Base-by-base conservation (phyloP, 2,797 vertebrate genomes). In the Gadopsis bispinosus region DNA sequence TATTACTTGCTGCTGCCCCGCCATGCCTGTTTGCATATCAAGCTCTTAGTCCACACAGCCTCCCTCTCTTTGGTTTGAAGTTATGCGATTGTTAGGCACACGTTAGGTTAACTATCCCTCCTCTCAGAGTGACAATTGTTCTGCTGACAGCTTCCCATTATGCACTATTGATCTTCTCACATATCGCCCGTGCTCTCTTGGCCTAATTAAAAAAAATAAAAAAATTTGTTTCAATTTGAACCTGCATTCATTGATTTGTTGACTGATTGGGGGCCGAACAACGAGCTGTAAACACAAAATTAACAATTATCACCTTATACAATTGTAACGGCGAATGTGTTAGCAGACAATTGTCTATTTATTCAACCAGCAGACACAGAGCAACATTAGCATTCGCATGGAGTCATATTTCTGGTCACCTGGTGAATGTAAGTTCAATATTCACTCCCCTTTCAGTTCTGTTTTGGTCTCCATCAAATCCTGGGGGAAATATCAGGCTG, bases 11-110 rank as follows among this genome's bases (percentile, higher is more conserved):
- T 90, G 89, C 91, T 88, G 91, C 88, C 88, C 84, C 58, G 88
- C 87, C 83, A 91, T 83, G 85, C 89, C 78, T 87, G 91, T 95
- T 94, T 95, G 90, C 94, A 96, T 94, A 94, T 94, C 91, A 92
- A 92, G 81, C 87, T 86, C 61, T 76, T 37, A 80, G 87, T 88
- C 86, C 75, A 79, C 74, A 70, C 69, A 72, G 75, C 80, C 81
- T 88, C 71, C 78, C 70, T 79, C 77, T 83, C 83, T 90, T 88
- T 84, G 90, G 90, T 92, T 92, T 89, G 79, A 92, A 87, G 86
- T 87, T 83, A 60, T 72, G 60, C 77, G 31, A 90, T 84, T 86
- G 85, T 87, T 80, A 81, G 84, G 76, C 83, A 84, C 85, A 85
- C 77, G 48, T 91, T 91, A 91, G 92, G 69, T 77, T 80, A 91